A percentile compares a stretch with the other conserved stretches of the same genome.
These are phyloP conservation scores for Ptychochromis oligacanthus DNA, from an alignment of 2,113 vertebrate species.

Conservation along the genomic window DNA sequence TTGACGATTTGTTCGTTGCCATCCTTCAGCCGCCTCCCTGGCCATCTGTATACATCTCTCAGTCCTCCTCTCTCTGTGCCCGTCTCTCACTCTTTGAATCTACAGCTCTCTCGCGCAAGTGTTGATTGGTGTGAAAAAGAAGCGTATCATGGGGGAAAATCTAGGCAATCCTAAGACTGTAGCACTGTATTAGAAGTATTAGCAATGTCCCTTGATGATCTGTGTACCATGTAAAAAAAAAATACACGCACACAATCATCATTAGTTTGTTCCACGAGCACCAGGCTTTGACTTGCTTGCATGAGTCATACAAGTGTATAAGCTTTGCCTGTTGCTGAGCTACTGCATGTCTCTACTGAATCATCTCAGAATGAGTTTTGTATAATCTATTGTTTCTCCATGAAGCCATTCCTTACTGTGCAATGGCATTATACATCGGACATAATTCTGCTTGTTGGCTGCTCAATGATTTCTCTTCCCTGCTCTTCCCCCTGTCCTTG, in stretches of 20 bases:
- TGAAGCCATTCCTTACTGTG: slow-evolving; percentile 12
- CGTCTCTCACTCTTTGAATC: slow-evolving; percentile 47
- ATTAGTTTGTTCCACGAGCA: slow-evolving; percentile 9
- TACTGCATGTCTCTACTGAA: not conserved
- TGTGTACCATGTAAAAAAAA: slow-evolving; percentile 23
- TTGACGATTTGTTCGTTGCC: slow-evolving; percentile 66
- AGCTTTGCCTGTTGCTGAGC: slow-evolving; percentile 30
- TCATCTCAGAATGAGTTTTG: slow-evolving; percentile 9
- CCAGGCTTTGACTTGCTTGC: not conserved
- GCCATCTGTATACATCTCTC: slow-evolving; percentile 64
- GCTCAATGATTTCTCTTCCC: slow-evolving; percentile 14
- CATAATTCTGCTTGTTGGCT: slow-evolving; percentile 41
- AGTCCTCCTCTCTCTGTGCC: slow-evolving; percentile 24
- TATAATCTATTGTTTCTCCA: slow-evolving; percentile 12
- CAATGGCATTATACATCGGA: not conserved
- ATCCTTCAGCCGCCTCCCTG: slow-evolving; percentile 60
- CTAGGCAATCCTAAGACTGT: slow-evolving; percentile 11
- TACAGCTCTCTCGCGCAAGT: slow-evolving; percentile 41
- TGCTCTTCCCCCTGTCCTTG: slow-evolving; percentile 38
- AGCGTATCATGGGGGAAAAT: slow-evolving; percentile 41
- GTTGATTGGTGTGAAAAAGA: slow-evolving; percentile 70
- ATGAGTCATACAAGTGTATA: slow-evolving; percentile 1
- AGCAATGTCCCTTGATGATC: slow-evolving; percentile 29
- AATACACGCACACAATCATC: not conserved
- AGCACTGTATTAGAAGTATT: slow-evolving; percentile 29